A percentile compares a stretch with the other conserved stretches of the same genome.
Conservation (phyloP, 2,888 invertebrate species). For the Acanthosoma haemorrhoidale region DNA sequence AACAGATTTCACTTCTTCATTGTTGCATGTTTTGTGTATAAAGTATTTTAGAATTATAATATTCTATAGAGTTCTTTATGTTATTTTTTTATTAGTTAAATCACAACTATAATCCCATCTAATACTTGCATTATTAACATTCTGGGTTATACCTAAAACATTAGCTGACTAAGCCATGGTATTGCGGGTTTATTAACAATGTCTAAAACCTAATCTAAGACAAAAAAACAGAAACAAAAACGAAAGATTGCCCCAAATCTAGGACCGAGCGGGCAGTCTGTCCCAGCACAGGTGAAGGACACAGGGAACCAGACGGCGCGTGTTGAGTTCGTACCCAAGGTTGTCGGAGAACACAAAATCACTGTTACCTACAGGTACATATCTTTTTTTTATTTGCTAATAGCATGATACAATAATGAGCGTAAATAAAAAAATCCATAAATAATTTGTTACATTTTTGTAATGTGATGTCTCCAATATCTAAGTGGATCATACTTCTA, state of each 20-base stretch:
- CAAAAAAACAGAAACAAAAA: slow-evolving; percentile 30
- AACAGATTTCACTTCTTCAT: slow-evolving; percentile 16
- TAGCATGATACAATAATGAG: too few species aligned
- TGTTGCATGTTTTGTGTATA: slow-evolving; percentile 1
- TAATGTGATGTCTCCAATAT: too few species aligned
- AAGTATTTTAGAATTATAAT: neutral
- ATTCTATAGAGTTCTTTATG: neutral
- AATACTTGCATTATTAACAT: slow-evolving; percentile 13
- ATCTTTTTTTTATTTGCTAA: slow-evolving; percentile 44
- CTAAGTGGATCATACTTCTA: too few species aligned
- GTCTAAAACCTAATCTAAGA: slow-evolving; percentile 13
- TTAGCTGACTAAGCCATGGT: slow-evolving; percentile 33
- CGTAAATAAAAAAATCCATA: too few species aligned
- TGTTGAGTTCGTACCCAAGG: slow-evolving; percentile 85
- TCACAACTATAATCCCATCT: neutral
- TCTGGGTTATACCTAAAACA: slow-evolving; percentile 16
- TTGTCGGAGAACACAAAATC: slow-evolving; percentile 87
- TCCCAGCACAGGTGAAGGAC: slow-evolving; percentile 82
- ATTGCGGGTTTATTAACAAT: slow-evolving; percentile 32
- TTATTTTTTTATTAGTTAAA: slow-evolving; percentile 1
- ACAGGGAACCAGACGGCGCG: slow-evolving; percentile 75
- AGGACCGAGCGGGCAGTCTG: slow-evolving; percentile 89
- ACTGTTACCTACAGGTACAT: slow-evolving; percentile 68
- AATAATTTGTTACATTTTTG: too few species aligned
- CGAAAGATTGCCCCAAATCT: slow-evolving; percentile 40